These are phyloP conservation scores for Channa striata DNA, from an alignment of 2,797 vertebrate species.

Conservation along the genomic window DNA sequence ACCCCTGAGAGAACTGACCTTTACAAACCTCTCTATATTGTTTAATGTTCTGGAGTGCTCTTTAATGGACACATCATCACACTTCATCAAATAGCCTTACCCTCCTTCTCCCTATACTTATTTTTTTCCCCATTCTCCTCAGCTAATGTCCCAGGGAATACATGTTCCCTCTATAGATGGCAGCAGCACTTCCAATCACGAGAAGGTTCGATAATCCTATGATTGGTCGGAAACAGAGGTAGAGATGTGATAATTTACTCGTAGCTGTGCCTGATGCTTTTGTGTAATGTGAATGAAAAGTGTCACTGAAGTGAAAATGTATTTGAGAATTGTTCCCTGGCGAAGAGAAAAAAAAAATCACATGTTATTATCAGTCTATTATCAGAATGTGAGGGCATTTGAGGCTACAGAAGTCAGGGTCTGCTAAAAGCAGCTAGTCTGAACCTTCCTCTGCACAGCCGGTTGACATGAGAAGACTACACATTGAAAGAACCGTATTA, in stretches of 20 bases:
- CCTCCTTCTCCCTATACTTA: constrained; percentile 32
- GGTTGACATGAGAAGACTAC: constrained; percentile 22
- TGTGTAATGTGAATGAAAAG: constrained; percentile 13
- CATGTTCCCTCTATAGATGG: constrained; percentile 28
- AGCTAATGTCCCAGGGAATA: constrained; percentile 51
- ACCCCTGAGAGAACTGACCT: constrained; percentile 69
- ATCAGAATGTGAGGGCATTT: not conserved
- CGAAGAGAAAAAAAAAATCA: constrained; percentile 4
- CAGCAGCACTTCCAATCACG: constrained; percentile 37
- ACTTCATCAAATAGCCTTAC: constrained; percentile 63
- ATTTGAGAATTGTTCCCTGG: constrained; percentile 7
- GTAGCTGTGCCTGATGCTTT: not conserved
- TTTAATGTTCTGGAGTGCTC: constrained; percentile 74
- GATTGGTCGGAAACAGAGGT: constrained; percentile 35
- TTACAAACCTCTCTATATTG: constrained; percentile 70
- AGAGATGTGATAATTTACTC: constrained; percentile 16
- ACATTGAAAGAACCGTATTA: constrained; percentile 15
- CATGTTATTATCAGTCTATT: not conserved
- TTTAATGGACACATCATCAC: constrained; percentile 77
- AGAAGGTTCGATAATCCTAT: constrained; percentile 24
- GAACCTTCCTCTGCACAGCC: not conserved
- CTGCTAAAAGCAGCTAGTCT: not conserved
- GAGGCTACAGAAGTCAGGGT: not conserved
- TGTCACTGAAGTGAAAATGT: not conserved
- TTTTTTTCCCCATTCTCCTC: constrained; percentile 30